Evolutionary conservation across 2,113 vertebrate genomes (phyloP).

Genomic region (Pelmatolapia mariae): DNA sequence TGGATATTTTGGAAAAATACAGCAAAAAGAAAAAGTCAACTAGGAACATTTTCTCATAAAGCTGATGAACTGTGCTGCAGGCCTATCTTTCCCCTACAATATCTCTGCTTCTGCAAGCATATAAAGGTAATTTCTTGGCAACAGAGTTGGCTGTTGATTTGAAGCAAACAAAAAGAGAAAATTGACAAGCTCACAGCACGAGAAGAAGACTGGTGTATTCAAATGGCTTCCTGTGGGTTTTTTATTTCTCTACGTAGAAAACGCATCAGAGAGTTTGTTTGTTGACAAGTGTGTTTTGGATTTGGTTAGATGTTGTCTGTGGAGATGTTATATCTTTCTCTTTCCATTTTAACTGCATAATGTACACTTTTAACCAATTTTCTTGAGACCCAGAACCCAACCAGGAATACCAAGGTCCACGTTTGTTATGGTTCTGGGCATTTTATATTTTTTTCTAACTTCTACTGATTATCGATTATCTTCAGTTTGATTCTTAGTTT

Average conservation of each 20-base stretch:
- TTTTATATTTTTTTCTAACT: background rate
- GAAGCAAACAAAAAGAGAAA: background rate
- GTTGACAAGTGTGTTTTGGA: background rate
- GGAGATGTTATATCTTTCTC: background rate
- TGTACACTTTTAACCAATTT: background rate
- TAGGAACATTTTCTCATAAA: background rate
- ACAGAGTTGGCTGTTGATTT: background rate
- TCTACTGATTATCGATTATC: background rate
- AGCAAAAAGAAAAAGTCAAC: background rate
- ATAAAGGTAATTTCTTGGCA: background rate
- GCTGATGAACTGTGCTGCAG: background rate
- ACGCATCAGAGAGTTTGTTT: background rate
- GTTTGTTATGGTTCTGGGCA: background rate
- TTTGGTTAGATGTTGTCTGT: background rate
- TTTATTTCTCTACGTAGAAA: background rate
- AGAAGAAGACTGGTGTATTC: background rate
- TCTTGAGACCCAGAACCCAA: background rate
- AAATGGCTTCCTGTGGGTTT: background rate
- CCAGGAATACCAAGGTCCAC: background rate
- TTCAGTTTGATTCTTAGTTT: background rate
- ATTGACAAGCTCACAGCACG: background rate
- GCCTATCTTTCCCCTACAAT: background rate
- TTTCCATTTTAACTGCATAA: background rate
- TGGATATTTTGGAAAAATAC: background rate
- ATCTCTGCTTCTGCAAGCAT: background rate